These are phyloP conservation scores for Peromyscus aztecus DNA, from an alignment of 2,797 vertebrate species.

Conservation along the genomic window DNA sequence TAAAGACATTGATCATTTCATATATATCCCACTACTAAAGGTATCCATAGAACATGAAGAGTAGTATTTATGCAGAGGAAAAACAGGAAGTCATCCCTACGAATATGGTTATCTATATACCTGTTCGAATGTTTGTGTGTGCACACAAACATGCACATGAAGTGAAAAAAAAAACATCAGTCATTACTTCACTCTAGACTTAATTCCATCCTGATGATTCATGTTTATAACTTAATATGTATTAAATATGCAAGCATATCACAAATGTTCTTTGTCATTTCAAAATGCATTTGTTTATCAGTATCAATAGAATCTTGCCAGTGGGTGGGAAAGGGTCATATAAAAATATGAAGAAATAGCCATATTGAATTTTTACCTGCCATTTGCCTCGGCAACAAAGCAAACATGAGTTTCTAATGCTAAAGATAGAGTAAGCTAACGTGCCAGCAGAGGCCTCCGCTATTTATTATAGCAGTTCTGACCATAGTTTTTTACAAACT, in stretches of 20 bases:
- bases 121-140: not conserved
- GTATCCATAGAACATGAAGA: conserved; percentile 85
- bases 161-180: conserved; percentile 72
- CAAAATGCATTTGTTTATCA: conserved; percentile 84
- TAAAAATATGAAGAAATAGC: conserved; percentile 89
- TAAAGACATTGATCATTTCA: conserved; percentile 81
- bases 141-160: not conserved
- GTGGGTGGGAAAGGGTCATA: conserved; percentile 87
- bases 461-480: conserved; percentile 87
- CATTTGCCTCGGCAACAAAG: conserved; percentile 88
- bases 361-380: conserved; percentile 90
- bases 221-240: conserved; percentile 85
- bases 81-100: conserved; percentile 79
- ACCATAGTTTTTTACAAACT: conserved; percentile 87
- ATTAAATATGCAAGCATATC: conserved; percentile 91
- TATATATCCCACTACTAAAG: conserved; percentile 81
- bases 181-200: conserved; percentile 81
- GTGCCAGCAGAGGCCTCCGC: conserved; percentile 88
- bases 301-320: conserved; percentile 86
- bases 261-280: conserved; percentile 86
- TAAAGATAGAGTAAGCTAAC: conserved; percentile 84
- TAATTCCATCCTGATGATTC: conserved; percentile 82
- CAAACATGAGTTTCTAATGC: conserved; percentile 84
- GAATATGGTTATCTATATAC: not conserved
- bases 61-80: conserved; percentile 83